Conservation (phyloP, 1,140 invertebrate genomes). For the Drosophila persimilis region DNA sequence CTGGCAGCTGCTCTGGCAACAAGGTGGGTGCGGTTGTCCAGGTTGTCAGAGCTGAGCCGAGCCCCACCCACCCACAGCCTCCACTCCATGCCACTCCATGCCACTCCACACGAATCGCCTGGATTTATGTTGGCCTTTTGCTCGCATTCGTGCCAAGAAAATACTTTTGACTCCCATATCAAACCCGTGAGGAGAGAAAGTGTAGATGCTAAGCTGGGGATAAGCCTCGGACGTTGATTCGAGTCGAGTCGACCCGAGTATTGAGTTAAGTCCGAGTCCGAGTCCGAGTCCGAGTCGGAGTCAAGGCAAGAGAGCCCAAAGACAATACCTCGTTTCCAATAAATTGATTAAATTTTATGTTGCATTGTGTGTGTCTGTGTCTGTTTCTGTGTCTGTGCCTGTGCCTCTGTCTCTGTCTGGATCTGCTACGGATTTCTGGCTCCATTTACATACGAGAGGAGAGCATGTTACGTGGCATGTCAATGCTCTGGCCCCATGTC, state of each 20-base stretch:
- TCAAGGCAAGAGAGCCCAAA: constrained; percentile 30
- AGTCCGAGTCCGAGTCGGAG: too few relatives aligned
- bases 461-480: constrained; percentile 58
- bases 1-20: background rate
- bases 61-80: background rate
- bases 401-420: constrained; percentile 28
- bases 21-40: constrained; percentile 31
- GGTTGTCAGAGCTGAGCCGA: constrained; percentile 1
- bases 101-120: constrained; percentile 13
- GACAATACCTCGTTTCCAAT: constrained; percentile 73
- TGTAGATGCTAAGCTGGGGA: constrained; percentile 41
- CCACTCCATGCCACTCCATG: background rate
- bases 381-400: constrained; percentile 24
- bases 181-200: constrained; percentile 49
- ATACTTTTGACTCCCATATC: constrained; percentile 37
- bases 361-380: constrained; percentile 54
- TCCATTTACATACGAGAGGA: constrained; percentile 52
- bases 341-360: constrained; percentile 80
- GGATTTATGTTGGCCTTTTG: constrained; percentile 45
- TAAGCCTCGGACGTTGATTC: constrained; percentile 16
- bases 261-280: background rate
- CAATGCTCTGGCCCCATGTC: constrained; percentile 36
- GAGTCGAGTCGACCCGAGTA: constrained; percentile 4
- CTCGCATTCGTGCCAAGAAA: constrained; percentile 43
- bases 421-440: constrained; percentile 11